Evolutionary conservation across 2,888 invertebrate genomes (phyloP).

Genomic region (Lingula anatina): DNA sequence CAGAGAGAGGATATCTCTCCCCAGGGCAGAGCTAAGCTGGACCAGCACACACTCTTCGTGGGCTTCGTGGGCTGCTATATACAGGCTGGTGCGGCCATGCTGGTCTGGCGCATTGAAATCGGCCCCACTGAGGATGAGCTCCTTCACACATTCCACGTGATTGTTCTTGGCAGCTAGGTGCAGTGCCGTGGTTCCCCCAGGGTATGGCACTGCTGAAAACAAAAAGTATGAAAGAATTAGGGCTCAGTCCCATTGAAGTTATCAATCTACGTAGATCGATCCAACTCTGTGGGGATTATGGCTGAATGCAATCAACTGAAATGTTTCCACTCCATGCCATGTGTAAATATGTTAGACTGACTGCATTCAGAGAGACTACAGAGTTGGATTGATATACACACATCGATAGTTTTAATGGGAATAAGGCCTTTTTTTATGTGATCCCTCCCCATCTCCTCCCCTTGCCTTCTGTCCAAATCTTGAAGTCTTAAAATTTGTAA

Average conservation of each 20-base stretch:
- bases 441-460: background rate
- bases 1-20: constrained; percentile 44
- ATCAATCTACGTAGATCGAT: too few species aligned
- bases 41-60: constrained; percentile 34
- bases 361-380: background rate
- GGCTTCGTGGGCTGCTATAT: constrained; percentile 37
- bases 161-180: constrained; percentile 42
- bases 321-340: too few species aligned
- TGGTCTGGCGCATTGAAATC: constrained; percentile 49
- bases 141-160: constrained; percentile 37
- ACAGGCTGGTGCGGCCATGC: constrained; percentile 39
- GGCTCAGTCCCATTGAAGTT: too few species aligned
- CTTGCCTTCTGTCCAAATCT: background rate
- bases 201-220: constrained; percentile 37
- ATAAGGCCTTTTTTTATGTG: background rate
- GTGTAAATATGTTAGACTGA: too few species aligned
- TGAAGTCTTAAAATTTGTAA: too few species aligned
- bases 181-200: constrained; percentile 45
- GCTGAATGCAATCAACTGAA: too few species aligned
- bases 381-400: too few species aligned
- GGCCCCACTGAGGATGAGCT: constrained; percentile 45
- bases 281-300: too few species aligned
- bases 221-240: too few species aligned
- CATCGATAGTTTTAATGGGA: too few species aligned
- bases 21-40: constrained; percentile 43